Base-by-base conservation (phyloP, 2,797 vertebrate species). In the Cynopterus sphinx region DNA sequence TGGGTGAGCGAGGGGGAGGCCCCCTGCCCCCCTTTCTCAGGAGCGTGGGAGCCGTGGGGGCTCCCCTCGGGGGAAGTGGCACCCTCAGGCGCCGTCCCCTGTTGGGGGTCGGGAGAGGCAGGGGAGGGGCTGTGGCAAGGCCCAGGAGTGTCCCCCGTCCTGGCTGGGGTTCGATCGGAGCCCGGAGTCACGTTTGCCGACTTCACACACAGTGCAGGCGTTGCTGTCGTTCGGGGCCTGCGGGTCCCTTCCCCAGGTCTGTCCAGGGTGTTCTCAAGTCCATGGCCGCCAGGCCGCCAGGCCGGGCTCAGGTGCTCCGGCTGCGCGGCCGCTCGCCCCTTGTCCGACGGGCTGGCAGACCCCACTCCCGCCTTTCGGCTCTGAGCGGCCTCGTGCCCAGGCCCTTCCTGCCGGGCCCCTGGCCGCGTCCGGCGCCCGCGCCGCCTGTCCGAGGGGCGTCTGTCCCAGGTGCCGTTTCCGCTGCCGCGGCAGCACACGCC, bases 71-170 rank as follows among this genome's bases (percentile, higher is more conserved):
- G 10, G 31, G 71, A 19, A 0, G 5, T 2, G 1, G 9, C 28
- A 8, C 33, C 33, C 46, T 51, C 55, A 55, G 59, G 17, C 1
- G 6, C 17, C 5, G 9, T 22, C 31, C 55, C n/a, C 12, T 17
- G 49, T 15, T 2, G 1, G 1, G 85, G 65, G 26, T 36, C n/a
- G 28, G 63, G 41, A 8, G 55, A 0, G 39, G 41, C 5, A 0
- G 13, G n/a, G 81, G 39, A 26, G 67, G 39, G 22, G 13, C 39
- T 26, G 39, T 13, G 36, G 22, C 59, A 9, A 22, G 31, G 57
- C 9, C 57, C 43, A 11, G 63, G 28, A 33, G 7, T 8, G 5
- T 0, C 3, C 1, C 0, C 4, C 16, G 41, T 2, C 51, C 55
- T 57, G 28, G 46, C 7, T 81, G 28, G 53, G 63, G 12, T 26